These are phyloP conservation scores for Hormaphis cornu DNA, from an alignment of 1,140 invertebrate genomes.

Conservation along the genomic window DNA sequence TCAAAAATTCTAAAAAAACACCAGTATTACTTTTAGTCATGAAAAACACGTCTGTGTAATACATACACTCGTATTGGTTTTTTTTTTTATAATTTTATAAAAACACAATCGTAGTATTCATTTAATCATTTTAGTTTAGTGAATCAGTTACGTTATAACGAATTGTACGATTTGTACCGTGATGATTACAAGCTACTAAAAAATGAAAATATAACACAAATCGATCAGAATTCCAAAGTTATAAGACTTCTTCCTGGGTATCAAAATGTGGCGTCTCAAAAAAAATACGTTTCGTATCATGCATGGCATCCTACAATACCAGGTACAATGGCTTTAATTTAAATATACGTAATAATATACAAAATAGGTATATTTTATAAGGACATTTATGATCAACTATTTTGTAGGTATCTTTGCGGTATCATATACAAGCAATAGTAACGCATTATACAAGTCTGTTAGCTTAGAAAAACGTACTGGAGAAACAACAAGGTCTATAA, in stretches of 20 bases:
- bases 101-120: neutral
- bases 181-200: constrained; percentile 5
- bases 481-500: neutral
- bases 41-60: no score
- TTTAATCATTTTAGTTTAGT: neutral
- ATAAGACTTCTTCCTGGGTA: neutral
- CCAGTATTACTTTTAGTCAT: no score
- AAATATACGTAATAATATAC: neutral
- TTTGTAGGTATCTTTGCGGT: constrained; percentile 6
- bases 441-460: neutral
- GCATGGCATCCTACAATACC: constrained; percentile 9
- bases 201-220: neutral
- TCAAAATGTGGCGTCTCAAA: neutral
- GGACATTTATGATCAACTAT: neutral
- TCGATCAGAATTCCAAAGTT: neutral
- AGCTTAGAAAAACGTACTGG: neutral
- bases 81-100: no score
- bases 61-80: no score
- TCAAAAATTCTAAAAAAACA: no score
- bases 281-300: constrained; percentile 6
- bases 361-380: neutral
- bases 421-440: neutral
- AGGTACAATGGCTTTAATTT: no score
- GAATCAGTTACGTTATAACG: neutral
- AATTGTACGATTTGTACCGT: constrained; percentile 9